Evolutionary conservation across 2,888 invertebrate genomes (phyloP).

Genomic region (Chirona hameri): DNA sequence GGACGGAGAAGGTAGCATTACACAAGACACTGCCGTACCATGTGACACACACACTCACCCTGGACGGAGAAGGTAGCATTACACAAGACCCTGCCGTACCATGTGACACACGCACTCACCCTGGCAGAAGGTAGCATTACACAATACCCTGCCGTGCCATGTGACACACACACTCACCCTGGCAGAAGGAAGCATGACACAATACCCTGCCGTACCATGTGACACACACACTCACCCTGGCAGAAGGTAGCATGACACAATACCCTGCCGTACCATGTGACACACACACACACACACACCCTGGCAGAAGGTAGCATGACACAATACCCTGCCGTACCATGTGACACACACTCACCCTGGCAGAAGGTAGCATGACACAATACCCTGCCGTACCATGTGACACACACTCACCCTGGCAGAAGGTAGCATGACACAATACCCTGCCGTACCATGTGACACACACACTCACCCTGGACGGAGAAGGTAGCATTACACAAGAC

Average conservation of each 20-base stretch:
- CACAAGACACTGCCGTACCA: background rate
- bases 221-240: background rate
- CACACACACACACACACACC: background rate
- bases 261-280: background rate
- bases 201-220: background rate
- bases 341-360: background rate
- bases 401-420: background rate
- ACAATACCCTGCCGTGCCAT: background rate
- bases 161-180: background rate
- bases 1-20: background rate
- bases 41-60: background rate
- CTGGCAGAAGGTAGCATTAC: background rate
- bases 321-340: background rate
- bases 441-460: background rate
- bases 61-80: background rate
- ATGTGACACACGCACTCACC: background rate
- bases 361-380: background rate
- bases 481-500: background rate
- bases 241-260: background rate
- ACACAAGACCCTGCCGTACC: background rate
- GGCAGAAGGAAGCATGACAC: background rate
- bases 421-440: background rate
- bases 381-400: background rate
- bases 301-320: background rate
- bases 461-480: background rate